Percentiles rank a stretch among this genome's conserved stretches.
phyloP scores from a whole-genome alignment of 2,888 invertebrate genomes.

The Bhutanitis thaidina region DNA sequence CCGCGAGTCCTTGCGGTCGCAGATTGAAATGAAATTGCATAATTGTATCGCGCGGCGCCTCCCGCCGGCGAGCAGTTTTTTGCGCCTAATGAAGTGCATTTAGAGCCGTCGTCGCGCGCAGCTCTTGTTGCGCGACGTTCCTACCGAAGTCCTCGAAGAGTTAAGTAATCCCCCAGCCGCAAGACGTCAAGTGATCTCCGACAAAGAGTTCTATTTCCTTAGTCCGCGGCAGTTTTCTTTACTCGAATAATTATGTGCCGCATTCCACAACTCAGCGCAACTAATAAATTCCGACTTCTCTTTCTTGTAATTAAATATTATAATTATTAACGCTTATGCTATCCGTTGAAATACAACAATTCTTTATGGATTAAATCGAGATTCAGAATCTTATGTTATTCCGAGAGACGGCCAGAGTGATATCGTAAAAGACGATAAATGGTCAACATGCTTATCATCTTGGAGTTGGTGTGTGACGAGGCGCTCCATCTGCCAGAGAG shows the following conservation, averaged over 20 bases:
- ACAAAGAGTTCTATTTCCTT: background rate
- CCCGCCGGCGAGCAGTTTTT: slow-evolving; percentile 42
- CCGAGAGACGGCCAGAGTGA: no score
- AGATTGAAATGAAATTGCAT: slow-evolving; percentile 75
- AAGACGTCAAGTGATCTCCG: slow-evolving; percentile 1
- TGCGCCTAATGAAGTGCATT: slow-evolving; percentile 65
- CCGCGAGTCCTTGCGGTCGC: slow-evolving; percentile 48
- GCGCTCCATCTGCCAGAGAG: no score
- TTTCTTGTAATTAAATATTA: no score
- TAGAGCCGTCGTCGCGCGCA: slow-evolving; percentile 25
- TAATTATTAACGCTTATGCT: no score
- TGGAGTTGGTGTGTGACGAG: no score
- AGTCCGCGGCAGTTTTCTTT: background rate
- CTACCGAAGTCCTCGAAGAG: background rate
- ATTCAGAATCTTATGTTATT: no score
- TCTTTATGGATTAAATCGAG: no score
- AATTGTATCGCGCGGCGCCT: slow-evolving; percentile 44
- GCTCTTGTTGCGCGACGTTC: slow-evolving; percentile 11
- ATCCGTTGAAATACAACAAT: no score
- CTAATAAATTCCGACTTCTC: no score
- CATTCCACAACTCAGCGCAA: background rate
- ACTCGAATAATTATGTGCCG: background rate
- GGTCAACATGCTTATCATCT: no score
- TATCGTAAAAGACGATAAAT: no score
- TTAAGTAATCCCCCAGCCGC: background rate